A percentile compares a stretch with the other conserved stretches of the same genome.
Evolutionary conservation across 1,140 invertebrate genomes (phyloP).

Genomic region (Drosophila repletoides): DNA sequence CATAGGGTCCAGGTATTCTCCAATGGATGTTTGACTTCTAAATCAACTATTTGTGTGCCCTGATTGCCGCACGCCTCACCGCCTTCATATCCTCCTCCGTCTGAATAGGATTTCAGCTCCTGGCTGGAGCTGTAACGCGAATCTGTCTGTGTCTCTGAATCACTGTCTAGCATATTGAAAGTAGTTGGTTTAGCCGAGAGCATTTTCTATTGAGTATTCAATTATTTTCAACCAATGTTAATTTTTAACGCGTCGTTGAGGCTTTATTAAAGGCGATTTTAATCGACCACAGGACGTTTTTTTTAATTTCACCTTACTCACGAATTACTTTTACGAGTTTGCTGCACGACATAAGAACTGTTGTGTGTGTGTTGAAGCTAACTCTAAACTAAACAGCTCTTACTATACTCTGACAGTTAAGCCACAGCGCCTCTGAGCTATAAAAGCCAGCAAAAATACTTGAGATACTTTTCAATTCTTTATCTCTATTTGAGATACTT

Average conservation of each 20-base stretch:
- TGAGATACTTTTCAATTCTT: too few species aligned
- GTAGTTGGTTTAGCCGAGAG: slow-evolving; percentile 47
- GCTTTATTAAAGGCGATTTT: background rate
- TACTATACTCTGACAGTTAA: background rate
- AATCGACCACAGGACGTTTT: slow-evolving; percentile 9
- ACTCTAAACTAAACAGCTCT: slow-evolving; percentile 7
- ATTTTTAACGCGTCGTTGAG: slow-evolving; percentile 16
- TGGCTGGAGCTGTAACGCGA: slow-evolving; percentile 27
- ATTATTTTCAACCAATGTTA: background rate
- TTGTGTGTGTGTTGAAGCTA: background rate
- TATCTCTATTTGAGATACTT: too few species aligned
- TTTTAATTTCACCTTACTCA: slow-evolving; percentile 34
- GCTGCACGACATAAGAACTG: slow-evolving; percentile 36
- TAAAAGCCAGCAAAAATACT: too few species aligned
- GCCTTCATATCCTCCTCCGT: too few species aligned
- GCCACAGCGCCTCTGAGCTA: slow-evolving; percentile 17
- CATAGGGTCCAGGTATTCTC: slow-evolving; percentile 98
- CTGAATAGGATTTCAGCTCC: slow-evolving; percentile 22
- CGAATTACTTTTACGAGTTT: slow-evolving; percentile 29
- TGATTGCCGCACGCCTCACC: background rate
- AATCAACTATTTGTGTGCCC: background rate
- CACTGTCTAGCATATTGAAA: slow-evolving; percentile 41
- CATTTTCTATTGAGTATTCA: slow-evolving; percentile 5
- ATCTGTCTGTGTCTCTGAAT: slow-evolving; percentile 31
- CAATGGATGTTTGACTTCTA: slow-evolving; percentile 91